Evolutionary conservation across 2,888 invertebrate genomes (phyloP).

Genomic region (Nycteola revayana): DNA sequence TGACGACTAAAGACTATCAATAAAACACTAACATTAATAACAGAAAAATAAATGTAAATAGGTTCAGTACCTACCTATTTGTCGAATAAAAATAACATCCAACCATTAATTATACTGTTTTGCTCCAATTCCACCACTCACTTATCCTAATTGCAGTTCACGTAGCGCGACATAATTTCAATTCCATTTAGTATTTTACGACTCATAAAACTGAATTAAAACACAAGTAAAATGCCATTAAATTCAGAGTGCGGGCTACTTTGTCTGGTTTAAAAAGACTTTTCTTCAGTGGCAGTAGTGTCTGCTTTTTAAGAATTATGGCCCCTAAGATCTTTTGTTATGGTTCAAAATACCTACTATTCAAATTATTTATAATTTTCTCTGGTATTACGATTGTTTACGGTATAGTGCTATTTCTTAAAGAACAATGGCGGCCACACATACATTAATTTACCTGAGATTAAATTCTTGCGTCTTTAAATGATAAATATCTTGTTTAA

Average conservation of each 20-base stretch:
- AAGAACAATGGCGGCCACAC: too few species aligned
- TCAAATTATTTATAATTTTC: too few species aligned
- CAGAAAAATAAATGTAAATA: conserved; percentile 9
- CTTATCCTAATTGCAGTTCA: conserved; percentile 49
- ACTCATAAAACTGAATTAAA: conserved; percentile 49
- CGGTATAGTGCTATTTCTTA: too few species aligned
- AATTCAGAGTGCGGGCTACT: conserved; percentile 30
- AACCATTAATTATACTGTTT: conserved; percentile 42
- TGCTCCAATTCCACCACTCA: conserved; percentile 47
- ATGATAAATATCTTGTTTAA: too few species aligned
- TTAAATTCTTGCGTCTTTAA: too few species aligned
- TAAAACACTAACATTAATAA: background rate
- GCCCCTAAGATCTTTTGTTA: conserved; percentile 8
- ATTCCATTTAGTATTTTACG: conserved; percentile 52
- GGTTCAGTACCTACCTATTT: conserved; percentile 26
- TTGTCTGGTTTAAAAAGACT: conserved; percentile 21
- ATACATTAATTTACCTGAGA: too few species aligned
- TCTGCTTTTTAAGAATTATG: conserved; percentile 19
- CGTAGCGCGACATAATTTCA: conserved; percentile 39
- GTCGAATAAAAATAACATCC: conserved; percentile 28
- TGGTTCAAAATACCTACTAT: too few species aligned
- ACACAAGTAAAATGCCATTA: conserved; percentile 26
- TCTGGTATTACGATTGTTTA: too few species aligned
- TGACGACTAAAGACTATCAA: too few species aligned
- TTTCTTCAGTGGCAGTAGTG: conserved; percentile 13